A percentile compares a stretch with the other conserved stretches of the same genome.
Conservation (phyloP, 2,888 invertebrate species). For the Heterodera filipjevi region DNA sequence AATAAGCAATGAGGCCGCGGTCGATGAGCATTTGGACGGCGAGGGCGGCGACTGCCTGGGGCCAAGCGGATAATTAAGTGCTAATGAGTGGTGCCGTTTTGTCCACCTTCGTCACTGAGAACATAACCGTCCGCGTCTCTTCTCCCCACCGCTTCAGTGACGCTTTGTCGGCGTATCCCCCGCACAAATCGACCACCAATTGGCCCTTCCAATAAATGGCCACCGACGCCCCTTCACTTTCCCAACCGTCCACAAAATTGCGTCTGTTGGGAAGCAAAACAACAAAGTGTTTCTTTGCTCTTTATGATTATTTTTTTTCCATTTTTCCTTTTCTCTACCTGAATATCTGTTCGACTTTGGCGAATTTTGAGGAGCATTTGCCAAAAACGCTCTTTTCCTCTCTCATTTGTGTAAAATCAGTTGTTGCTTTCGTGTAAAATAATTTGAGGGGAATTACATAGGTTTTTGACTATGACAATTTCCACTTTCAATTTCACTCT, state of each 20-base stretch:
- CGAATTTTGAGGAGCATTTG: slow-evolving; percentile 68
- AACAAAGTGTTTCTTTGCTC: too few species aligned
- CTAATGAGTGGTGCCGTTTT: neutral
- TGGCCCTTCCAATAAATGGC: slow-evolving; percentile 67
- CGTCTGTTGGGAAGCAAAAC: slow-evolving; percentile 36
- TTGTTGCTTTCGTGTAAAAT: too few species aligned
- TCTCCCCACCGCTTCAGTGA: slow-evolving; percentile 50
- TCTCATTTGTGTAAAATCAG: neutral
- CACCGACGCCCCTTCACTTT: slow-evolving; percentile 66
- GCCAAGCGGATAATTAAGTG: slow-evolving; percentile 26
- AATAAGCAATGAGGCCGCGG: slow-evolving; percentile 65
- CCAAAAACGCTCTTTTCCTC: slow-evolving; percentile 32
- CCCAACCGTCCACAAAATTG: slow-evolving; percentile 65
- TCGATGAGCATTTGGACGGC: slow-evolving; percentile 66
- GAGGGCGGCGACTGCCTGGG: slow-evolving; percentile 58
- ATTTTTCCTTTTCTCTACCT: slow-evolving; percentile 42
- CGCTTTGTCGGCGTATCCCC: slow-evolving; percentile 55
- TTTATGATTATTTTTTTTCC: neutral
- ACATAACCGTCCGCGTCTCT: slow-evolving; percentile 60
- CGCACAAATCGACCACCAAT: slow-evolving; percentile 67
- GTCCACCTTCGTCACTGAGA: slow-evolving; percentile 58
- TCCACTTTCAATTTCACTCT: too few species aligned
- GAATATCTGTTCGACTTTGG: slow-evolving; percentile 61
- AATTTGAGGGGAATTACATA: too few species aligned
- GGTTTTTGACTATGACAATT: too few species aligned